A percentile compares a stretch with the other conserved stretches of the same genome.
Evolutionary conservation across 2,797 vertebrate genomes (phyloP).

Genomic region (Hipposideros larvatus): DNA sequence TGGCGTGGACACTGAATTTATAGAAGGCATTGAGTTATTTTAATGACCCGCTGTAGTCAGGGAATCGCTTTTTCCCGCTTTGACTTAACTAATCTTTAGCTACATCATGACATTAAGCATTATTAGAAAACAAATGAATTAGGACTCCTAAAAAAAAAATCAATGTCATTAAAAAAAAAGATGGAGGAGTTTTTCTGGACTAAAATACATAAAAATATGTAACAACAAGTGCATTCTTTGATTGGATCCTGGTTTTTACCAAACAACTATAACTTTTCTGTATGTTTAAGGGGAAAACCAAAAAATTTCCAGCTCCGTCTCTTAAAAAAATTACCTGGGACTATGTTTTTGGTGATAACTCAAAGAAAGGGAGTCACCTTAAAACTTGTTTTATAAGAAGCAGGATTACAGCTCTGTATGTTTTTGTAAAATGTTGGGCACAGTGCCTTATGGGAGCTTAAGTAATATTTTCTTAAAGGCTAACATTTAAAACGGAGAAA

Average conservation of each 20-base stretch:
- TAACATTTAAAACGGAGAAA: slow-evolving; percentile 40
- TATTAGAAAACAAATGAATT: slow-evolving; percentile 49
- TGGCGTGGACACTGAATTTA: not conserved
- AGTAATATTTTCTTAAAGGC: slow-evolving; percentile 20
- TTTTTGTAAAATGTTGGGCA: slow-evolving; percentile 37
- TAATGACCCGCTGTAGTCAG: not conserved
- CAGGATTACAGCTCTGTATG: not conserved
- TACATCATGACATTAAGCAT: slow-evolving; percentile 32
- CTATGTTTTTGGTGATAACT: slow-evolving; percentile 22
- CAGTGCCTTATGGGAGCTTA: not conserved
- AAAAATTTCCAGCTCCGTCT: not conserved
- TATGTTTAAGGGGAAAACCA: not conserved
- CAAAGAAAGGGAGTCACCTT: not conserved
- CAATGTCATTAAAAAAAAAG: not conserved
- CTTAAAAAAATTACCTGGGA: not conserved
- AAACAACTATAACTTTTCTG: not conserved
- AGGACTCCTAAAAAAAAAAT: not conserved
- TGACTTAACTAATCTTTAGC: not conserved
- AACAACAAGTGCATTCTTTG: not conserved
- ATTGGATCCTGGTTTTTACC: not conserved
- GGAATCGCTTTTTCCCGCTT: not conserved
- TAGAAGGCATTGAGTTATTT: not conserved
- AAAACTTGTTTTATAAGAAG: slow-evolving; percentile 31
- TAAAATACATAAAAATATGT: not conserved
- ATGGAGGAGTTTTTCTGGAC: not conserved